phyloP scores from a whole-genome alignment of 2,888 invertebrate genomes.

The Rhagophthalmus giganteus region DNA sequence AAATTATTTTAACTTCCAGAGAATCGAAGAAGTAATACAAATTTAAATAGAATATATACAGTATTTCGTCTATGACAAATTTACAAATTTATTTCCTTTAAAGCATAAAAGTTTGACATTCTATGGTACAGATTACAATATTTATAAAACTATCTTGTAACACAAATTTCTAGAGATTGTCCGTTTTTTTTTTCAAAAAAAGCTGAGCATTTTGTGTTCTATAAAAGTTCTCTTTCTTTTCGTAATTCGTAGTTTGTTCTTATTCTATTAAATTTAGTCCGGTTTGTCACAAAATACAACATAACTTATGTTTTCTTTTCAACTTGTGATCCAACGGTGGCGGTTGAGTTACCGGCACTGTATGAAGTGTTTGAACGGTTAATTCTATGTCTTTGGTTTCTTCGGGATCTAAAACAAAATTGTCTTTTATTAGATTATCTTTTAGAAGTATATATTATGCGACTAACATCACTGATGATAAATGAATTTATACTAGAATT shows the following conservation, averaged over 20 bases:
- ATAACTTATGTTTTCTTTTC: slow-evolving; percentile 53
- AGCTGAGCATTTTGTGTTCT: slow-evolving; percentile 18
- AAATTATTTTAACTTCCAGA: slow-evolving; percentile 25
- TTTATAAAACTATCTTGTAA: slow-evolving; percentile 20
- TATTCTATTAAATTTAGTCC: slow-evolving; percentile 15
- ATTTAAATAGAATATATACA: slow-evolving; percentile 26
- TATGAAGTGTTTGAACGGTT: slow-evolving; percentile 81
- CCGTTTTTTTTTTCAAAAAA: slow-evolving; percentile 23
- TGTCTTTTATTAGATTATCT: too few relatives aligned
- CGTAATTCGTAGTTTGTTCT: slow-evolving; percentile 8
- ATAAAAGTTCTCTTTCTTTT: slow-evolving; percentile 9
- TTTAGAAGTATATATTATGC: too few relatives aligned
- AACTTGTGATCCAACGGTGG: slow-evolving; percentile 60
- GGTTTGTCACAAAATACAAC: slow-evolving; percentile 55
- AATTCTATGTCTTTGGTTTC: slow-evolving; percentile 86
- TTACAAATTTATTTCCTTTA: slow-evolving; percentile 17
- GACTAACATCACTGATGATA: too few relatives aligned
- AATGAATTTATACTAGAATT: too few relatives aligned
- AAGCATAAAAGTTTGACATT: slow-evolving; percentile 18
- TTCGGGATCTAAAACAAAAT: slow-evolving; percentile 67
- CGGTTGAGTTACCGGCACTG: slow-evolving; percentile 38
- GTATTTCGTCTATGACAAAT: slow-evolving; percentile 26
- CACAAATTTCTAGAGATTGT: slow-evolving; percentile 24
- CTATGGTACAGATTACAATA: slow-evolving; percentile 22
- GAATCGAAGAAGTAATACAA: slow-evolving; percentile 16